Percentiles rank a stretch among this genome's conserved stretches.
Evolutionary conservation across 2,797 vertebrate species (phyloP).

Genomic region (Mionectes olivaceus): DNA sequence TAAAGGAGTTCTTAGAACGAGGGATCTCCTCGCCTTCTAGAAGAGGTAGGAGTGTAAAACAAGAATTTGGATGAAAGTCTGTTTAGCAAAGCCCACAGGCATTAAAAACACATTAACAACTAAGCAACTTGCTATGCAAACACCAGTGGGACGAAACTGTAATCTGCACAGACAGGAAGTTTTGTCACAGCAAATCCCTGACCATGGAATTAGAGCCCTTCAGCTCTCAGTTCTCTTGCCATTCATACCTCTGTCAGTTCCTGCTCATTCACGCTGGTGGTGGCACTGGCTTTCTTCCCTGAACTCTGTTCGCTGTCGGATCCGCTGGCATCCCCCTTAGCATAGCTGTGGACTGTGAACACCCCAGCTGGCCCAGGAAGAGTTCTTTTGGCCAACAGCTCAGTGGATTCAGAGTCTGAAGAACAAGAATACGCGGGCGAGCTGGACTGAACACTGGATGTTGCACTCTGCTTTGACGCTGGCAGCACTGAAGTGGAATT

Average conservation of each 20-base stretch:
- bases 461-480: conserved; percentile 46
- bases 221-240: background rate
- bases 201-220: background rate
- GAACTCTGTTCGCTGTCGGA: background rate
- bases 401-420: conserved; percentile 86
- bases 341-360: conserved; percentile 90
- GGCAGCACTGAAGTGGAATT: conserved; percentile 49
- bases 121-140: background rate
- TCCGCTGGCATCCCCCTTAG: conserved; percentile 75
- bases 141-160: fast-evolving
- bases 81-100: background rate
- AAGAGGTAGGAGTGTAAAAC: background rate
- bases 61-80: background rate
- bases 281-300: conserved; percentile 66
- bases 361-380: conserved; percentile 83
- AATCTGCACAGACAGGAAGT: background rate
- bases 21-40: background rate
- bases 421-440: conserved; percentile 71
- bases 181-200: background rate
- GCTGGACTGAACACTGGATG: conserved; percentile 58
- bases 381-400: conserved; percentile 84
- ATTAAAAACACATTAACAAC: background rate
- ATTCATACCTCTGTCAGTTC: conserved; percentile 77
- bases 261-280: conserved; percentile 71
- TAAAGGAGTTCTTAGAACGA: background rate